Base-by-base conservation (phyloP, 2,888 invertebrate genomes). In the Steinernema hermaphroditum region DNA sequence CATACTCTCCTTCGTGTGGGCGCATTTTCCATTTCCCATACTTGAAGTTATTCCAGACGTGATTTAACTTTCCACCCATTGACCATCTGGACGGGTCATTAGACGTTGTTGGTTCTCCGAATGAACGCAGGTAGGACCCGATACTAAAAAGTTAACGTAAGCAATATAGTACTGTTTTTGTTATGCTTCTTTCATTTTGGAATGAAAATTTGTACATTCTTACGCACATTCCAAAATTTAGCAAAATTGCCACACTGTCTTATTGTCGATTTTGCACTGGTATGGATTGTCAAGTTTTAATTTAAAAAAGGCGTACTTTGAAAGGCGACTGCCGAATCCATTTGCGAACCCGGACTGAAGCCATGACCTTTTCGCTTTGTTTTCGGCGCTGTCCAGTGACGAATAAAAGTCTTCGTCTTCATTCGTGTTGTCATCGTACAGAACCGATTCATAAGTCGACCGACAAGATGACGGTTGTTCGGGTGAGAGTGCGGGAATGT, bases 11-110 rank as follows among this genome's bases (percentile, higher is more conserved):
- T 62, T 62, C 62, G 12, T 62, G 62, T 2, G 62, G 62, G 8
- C 62, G 62, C 62, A 62, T 24, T 34, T 62, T 62, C 62, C 62
- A 62, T 32, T 62, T 62, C 16, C 62, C 62, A 32, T 62, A 62
- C 16, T 62, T 62, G 62, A 62, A 62, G n/a, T 54, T 54, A 22
- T 54, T 62, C 62, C 62, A 62, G 12, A 29, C 62, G 62, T 62
- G 62, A 29, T 62, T 62, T 27, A 62, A 27, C 34, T 62, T 62
- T 16, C 32, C 27, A 19, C 32, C 27, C 62, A 62, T 62, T 16
- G 62, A 62, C 62, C 62, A 62, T 62, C 32, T 62, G 8, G 62
- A 32, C 12, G 32, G 9, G 14, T 62, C 62, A 32, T 29, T 62
- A 4, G 62, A 29, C 2, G 62, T 14, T 6, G 29, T 29, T 1